phyloP scores from a whole-genome alignment of 2,113 vertebrate genomes.

The Notarius quadriscutis region DNA sequence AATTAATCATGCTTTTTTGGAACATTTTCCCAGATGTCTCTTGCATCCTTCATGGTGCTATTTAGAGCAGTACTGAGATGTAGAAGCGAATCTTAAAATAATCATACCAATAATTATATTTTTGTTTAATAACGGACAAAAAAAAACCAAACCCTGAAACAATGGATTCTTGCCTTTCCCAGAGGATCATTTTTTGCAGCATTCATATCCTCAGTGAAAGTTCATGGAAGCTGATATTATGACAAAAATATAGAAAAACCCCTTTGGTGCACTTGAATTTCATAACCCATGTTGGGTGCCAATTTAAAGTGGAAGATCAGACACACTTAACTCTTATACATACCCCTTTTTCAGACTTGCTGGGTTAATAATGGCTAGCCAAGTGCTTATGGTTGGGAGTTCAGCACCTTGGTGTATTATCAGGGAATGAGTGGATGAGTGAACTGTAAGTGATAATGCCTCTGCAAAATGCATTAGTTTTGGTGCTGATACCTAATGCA shows the following conservation, averaged over 20 bases:
- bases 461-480: slow-evolving; percentile 50
- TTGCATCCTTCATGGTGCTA: slow-evolving; percentile 9
- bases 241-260: neutral
- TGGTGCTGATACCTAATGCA: slow-evolving; percentile 44
- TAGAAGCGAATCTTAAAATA: neutral
- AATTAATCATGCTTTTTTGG: slow-evolving; percentile 24
- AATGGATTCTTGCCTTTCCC: neutral
- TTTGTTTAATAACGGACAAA: neutral
- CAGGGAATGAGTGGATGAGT: slow-evolving; percentile 14
- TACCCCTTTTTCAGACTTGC: slow-evolving; percentile 46
- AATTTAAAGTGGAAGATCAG: slow-evolving; percentile 34
- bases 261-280: neutral
- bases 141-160: neutral
- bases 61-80: neutral
- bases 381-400: slow-evolving; percentile 39
- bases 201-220: neutral
- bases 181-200: neutral
- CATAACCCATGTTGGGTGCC: neutral
- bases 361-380: slow-evolving; percentile 47
- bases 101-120: neutral
- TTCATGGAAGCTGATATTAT: neutral
- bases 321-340: slow-evolving; percentile 48
- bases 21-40: slow-evolving; percentile 1
- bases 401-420: slow-evolving; percentile 31
- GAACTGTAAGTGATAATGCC: slow-evolving; percentile 43